These are phyloP conservation scores for Lasioglossum vierecki DNA, from an alignment of 2,888 invertebrate genomes.

Conservation along the genomic window DNA sequence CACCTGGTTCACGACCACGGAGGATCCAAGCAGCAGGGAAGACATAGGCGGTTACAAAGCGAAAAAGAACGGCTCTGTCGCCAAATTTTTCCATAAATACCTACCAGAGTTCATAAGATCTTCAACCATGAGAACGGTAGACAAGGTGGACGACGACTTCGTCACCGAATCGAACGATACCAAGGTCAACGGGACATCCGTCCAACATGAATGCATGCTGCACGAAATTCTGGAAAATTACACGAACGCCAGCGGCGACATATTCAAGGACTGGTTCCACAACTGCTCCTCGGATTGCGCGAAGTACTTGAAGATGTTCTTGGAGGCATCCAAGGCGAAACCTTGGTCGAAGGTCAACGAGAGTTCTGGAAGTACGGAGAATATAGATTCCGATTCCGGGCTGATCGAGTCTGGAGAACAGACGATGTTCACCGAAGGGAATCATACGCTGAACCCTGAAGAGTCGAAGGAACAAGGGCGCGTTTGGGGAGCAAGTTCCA, in stretches of 20 bases:
- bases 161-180: neutral
- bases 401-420: conserved; percentile 57
- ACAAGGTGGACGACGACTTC: conserved; percentile 18
- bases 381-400: conserved; percentile 69
- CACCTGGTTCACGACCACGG: neutral
- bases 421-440: neutral
- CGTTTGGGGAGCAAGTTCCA: neutral
- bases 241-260: neutral
- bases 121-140: neutral
- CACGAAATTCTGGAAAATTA: neutral
- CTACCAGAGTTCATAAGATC: neutral
- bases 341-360: neutral
- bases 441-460: neutral
- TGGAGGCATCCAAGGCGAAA: neutral
- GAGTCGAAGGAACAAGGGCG: conserved; percentile 9
- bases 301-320: neutral
- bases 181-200: neutral
- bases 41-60: conserved; percentile 22
- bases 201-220: neutral
- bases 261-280: neutral
- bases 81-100: conserved; percentile 30
- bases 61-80: neutral
- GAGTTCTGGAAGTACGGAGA: neutral
- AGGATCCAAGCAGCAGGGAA: neutral
- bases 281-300: conserved; percentile 32